Percentiles rank a stretch among this genome's conserved stretches.
Evolutionary conservation across 2,113 vertebrate species (phyloP).

Genomic region (Eptatretus burgeri): DNA sequence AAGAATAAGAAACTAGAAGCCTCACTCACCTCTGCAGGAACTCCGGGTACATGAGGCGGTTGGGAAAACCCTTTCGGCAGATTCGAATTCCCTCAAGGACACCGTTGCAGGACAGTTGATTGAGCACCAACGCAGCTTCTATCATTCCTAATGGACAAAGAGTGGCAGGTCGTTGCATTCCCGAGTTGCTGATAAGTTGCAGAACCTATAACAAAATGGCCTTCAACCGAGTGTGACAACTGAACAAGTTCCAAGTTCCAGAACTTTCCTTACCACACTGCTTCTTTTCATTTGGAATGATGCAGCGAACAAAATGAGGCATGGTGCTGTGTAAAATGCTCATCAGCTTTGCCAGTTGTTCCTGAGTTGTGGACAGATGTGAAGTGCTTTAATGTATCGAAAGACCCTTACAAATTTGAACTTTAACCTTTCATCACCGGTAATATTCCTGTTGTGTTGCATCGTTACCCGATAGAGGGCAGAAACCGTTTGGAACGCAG

Average conservation of each 20-base stretch:
- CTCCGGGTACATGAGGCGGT: conserved; percentile 14
- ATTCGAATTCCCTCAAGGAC: conserved; percentile 16
- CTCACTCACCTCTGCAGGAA: conserved; percentile 15
- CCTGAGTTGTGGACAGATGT: conserved; percentile 17
- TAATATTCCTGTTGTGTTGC: background rate
- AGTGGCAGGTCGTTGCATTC: too few relatives aligned
- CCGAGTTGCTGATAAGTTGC: too few relatives aligned
- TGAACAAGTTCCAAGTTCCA: too few relatives aligned
- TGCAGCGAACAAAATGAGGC: conserved; percentile 49
- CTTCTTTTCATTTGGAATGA: conserved; percentile 61
- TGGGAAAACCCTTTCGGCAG: conserved; percentile 18
- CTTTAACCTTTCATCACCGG: background rate
- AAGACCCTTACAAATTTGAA: background rate
- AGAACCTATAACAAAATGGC: too few relatives aligned
- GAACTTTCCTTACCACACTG: background rate
- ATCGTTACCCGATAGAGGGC: conserved; percentile 31
- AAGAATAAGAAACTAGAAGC: too few relatives aligned
- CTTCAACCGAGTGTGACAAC: too few relatives aligned
- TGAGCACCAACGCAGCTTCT: conserved; percentile 14
- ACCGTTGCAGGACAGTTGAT: conserved; percentile 15
- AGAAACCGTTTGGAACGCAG: conserved; percentile 40
- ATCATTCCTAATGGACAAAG: conserved; percentile 10
- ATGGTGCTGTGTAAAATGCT: conserved; percentile 40
- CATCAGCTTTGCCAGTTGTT: conserved; percentile 60
- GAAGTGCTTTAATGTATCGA: background rate